Conservation (phyloP, 2,797 vertebrate species). For the Leptodactylus fallax region DNA sequence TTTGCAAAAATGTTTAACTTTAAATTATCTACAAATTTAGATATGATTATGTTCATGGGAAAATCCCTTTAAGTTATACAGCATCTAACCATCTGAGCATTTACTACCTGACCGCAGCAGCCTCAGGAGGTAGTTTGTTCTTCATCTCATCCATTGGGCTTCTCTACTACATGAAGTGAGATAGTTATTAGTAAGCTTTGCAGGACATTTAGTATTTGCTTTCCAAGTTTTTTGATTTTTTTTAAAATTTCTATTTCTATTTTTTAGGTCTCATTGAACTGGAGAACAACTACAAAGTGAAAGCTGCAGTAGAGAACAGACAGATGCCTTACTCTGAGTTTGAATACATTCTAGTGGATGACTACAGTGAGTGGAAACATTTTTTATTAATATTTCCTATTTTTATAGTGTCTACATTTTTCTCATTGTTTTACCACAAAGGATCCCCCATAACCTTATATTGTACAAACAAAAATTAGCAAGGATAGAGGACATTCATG, state of each 20-base stretch:
- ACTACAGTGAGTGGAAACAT: slow-evolving; percentile 87
- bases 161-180: background rate
- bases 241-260: slow-evolving; percentile 21
- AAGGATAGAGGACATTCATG: too few species aligned
- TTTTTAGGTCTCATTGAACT: slow-evolving; percentile 89
- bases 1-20: too few species aligned
- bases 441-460: too few species aligned
- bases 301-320: slow-evolving; percentile 78
- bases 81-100: too few species aligned
- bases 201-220: background rate
- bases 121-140: too few species aligned
- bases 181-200: background rate
- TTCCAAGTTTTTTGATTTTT: background rate
- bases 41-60: too few species aligned
- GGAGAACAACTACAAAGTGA: slow-evolving; percentile 86
- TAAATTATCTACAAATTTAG: too few species aligned
- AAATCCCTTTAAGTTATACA: too few species aligned
- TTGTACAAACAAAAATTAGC: too few species aligned
- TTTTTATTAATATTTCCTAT: background rate
- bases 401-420: background rate
- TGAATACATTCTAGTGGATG: slow-evolving; percentile 82
- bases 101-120: too few species aligned
- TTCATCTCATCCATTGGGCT: background rate
- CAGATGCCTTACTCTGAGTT: slow-evolving; percentile 93
- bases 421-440: background rate